Conservation (phyloP, 2,797 vertebrate species). For the Oreochromis mossambicus region DNA sequence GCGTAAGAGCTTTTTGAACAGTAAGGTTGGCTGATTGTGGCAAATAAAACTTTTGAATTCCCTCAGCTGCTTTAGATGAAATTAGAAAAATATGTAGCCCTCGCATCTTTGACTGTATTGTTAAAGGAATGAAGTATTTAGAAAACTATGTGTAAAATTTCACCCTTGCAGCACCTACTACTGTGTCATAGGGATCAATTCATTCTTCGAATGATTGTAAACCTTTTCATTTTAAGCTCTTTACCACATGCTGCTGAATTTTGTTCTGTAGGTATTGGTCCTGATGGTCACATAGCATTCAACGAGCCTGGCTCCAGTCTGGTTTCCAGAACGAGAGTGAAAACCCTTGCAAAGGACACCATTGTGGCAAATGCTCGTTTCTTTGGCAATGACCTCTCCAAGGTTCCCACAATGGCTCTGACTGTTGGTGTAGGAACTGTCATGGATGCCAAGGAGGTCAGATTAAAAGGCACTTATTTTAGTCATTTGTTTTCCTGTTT, state of each 20-base stretch:
- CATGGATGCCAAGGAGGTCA: constrained; percentile 93
- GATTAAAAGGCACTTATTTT: not conserved
- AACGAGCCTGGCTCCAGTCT: constrained; percentile 94
- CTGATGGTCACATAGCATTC: constrained; percentile 94
- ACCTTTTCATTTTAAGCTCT: not conserved
- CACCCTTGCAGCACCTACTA: not conserved
- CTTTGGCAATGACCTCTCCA: constrained; percentile 87
- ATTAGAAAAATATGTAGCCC: not conserved
- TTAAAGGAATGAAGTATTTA: not conserved
- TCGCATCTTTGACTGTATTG: not conserved
- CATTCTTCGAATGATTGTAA: not conserved
- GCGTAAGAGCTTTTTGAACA: not conserved
- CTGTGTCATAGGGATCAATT: not conserved
- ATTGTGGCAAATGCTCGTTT: constrained; percentile 92
- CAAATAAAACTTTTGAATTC: not conserved
- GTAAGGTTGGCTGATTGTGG: not conserved
- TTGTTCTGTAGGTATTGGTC: constrained; percentile 84
- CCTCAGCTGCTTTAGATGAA: not conserved
- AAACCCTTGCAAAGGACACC: constrained; percentile 93
- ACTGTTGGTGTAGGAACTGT: constrained; percentile 95
- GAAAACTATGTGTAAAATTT: not conserved
- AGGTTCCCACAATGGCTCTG: constrained; percentile 93
- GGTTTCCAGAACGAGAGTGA: constrained; percentile 91
- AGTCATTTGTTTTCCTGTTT: not conserved
- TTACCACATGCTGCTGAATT: not conserved